Evolutionary conservation across 2,797 vertebrate species (phyloP), one percentile per base, ranked within the genome.

Genomic region (Characodon lateralis): DNA sequence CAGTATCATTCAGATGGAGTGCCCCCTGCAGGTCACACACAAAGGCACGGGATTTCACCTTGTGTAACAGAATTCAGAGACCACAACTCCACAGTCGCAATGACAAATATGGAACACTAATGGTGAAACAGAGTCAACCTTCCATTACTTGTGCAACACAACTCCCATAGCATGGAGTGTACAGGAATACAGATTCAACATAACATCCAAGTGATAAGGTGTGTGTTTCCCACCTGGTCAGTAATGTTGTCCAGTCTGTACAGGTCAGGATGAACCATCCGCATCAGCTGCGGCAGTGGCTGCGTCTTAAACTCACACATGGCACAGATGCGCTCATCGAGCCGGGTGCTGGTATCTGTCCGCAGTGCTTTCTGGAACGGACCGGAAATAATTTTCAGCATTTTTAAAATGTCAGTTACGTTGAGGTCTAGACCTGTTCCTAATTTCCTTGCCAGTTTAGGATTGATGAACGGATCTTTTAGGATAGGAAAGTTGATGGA

Each of bases 221-320:
- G 26, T n/a, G 22, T 43, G 20, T 7, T 3, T 55, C 79, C 51
- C 93, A 99, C 98, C 97, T 99, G 97, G 88, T 98, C 97, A 22
- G 96, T 96, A 87, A 99, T 84, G 91, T 94, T 96, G 95, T 99
- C 98, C 92, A 99, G 95, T 74, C 97, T 95, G 93, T 99, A 99
- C 73, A 99, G 93, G 89, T 97, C 97, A 1, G 98, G 97, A 85
- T 99, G 97, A 82, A 99, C 95, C 94, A 97, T 96, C 18, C 95
- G 96, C 96, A 99, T 98, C 71, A 98, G 92, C 84, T 98, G 96
- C 92, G 96, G 94, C 73, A 99, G 95, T 1, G 98, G 98, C 91
- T 98, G 97, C 82, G 95, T 96, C 95, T 99, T 99, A 77, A 99
- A 98, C 94, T 99, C 97, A 51, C 98, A 99, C 98, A 99, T 99